Evolutionary conservation across 2,113 vertebrate species (phyloP).

Genomic region (Thamnophis sirtalis): DNA sequence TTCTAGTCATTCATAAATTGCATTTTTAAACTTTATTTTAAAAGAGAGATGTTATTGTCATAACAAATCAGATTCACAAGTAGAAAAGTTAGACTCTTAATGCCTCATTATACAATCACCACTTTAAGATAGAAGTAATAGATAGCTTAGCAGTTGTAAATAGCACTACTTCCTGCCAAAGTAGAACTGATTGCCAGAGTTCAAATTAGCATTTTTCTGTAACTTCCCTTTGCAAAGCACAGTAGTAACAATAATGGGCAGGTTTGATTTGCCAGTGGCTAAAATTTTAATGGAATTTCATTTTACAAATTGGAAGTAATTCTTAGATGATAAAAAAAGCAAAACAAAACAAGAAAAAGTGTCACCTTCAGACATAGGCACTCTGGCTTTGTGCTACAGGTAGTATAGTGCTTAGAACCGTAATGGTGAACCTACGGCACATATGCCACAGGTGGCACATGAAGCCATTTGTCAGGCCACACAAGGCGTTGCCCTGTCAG

Average conservation of each 20-base stretch:
- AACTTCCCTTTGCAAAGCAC: background rate
- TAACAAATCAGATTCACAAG: background rate
- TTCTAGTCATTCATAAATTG: background rate
- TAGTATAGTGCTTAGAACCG: too few species aligned
- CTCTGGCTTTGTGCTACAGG: background rate
- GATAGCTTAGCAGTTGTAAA: background rate
- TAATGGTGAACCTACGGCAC: too few species aligned
- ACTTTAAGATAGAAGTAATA: background rate
- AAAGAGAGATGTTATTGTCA: background rate
- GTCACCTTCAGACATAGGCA: background rate
- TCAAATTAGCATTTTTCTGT: slow-evolving; percentile 1
- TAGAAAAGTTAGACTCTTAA: background rate
- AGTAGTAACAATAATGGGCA: background rate
- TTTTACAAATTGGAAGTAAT: background rate
- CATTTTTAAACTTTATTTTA: background rate
- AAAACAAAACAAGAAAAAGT: background rate
- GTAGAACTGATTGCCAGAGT: background rate
- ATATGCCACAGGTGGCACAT: too few species aligned
- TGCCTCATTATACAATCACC: background rate
- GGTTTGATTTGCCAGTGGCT: background rate
- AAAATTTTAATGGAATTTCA: background rate
- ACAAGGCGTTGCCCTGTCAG: too few species aligned
- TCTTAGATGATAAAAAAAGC: background rate
- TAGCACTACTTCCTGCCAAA: background rate
- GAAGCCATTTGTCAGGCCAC: too few species aligned